Evolutionary conservation across 2,113 vertebrate genomes (phyloP).

Genomic region (Pangasianodon hypophthalmus): DNA sequence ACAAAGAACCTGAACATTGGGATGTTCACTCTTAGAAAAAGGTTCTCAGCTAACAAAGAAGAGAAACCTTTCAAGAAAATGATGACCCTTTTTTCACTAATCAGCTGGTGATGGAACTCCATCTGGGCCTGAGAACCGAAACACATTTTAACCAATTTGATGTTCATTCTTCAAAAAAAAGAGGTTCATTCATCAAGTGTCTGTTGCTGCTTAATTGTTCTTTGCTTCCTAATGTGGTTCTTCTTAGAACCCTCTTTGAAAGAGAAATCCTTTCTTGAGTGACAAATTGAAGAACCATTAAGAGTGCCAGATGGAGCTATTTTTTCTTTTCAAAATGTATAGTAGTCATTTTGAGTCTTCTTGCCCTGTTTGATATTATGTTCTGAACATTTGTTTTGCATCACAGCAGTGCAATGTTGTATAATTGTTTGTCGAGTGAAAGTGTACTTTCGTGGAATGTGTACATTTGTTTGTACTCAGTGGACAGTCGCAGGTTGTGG

Average conservation of each 20-base stretch:
- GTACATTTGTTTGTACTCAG: constrained; percentile 64
- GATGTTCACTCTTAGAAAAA: background rate
- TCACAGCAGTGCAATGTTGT: constrained; percentile 11
- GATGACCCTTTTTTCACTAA: background rate
- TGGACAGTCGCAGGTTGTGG: constrained; percentile 55
- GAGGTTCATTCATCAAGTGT: background rate
- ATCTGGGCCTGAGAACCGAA: background rate
- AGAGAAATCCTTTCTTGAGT: background rate
- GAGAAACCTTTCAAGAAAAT: background rate
- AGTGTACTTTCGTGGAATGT: constrained; percentile 41
- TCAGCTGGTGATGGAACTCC: background rate
- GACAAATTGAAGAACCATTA: background rate
- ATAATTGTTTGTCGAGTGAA: constrained; percentile 20
- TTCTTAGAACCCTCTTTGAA: background rate
- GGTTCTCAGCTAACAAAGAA: background rate
- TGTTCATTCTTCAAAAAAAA: background rate
- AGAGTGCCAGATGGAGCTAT: background rate
- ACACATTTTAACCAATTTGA: background rate
- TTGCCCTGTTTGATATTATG: background rate
- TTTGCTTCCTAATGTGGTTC: background rate
- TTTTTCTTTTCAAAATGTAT: background rate
- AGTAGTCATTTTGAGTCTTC: background rate
- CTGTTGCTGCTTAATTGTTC: background rate
- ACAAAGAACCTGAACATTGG: background rate
- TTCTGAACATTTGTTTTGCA: constrained; percentile 2